Conservation (phyloP, 53 echinoderm and acorn worm genomes). For the Echinometra lucunter region DNA sequence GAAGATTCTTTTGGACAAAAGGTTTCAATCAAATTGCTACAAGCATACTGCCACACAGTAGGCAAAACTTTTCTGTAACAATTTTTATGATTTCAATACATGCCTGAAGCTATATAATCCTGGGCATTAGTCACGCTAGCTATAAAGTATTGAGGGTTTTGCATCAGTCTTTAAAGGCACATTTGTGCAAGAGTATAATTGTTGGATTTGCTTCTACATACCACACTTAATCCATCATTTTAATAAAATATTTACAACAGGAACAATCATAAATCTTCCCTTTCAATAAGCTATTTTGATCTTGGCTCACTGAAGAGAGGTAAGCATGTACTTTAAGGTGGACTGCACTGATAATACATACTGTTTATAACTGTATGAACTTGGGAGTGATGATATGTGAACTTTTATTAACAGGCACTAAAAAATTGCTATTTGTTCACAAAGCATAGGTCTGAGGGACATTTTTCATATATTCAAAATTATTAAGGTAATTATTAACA, state of each 20-base stretch:
- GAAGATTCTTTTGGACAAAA: constrained; percentile 21
- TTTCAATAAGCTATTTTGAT: not conserved
- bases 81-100: not conserved
- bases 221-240: constrained; percentile 17
- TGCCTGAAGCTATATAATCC: constrained; percentile 8
- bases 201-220: constrained; percentile 9
- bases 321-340: not conserved
- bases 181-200: not conserved
- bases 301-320: not conserved
- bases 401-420: no score
- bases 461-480: not conserved
- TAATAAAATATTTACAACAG: not conserved
- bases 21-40: constrained; percentile 13
- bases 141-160: not conserved
- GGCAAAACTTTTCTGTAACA: not conserved
- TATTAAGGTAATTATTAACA: not conserved
- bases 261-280: not conserved
- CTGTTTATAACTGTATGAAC: not conserved
- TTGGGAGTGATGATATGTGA: no score
- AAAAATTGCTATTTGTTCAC: no score
- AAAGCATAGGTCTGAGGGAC: not conserved
- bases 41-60: constrained; percentile 39
- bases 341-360: not conserved
- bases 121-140: constrained; percentile 16
- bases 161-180: not conserved